A percentile compares a stretch with the other conserved stretches of the same genome.
Evolutionary conservation across 2,113 vertebrate species (phyloP).

Genomic region (Catagonus wagneri): DNA sequence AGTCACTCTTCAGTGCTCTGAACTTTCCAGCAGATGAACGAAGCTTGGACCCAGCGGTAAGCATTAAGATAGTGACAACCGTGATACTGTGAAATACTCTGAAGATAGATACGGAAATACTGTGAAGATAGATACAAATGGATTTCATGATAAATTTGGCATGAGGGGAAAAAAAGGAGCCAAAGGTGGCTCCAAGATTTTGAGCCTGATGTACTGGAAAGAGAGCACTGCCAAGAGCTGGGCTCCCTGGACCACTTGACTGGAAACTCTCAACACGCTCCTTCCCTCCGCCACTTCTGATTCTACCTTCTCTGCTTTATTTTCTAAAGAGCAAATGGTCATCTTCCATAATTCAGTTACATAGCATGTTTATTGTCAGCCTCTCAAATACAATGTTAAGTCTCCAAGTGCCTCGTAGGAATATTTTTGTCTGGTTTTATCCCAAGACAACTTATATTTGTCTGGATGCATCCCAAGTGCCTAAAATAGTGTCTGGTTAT

Average conservation of each 20-base stretch:
- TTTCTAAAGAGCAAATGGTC: not conserved
- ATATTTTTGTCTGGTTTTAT: conserved; percentile 11
- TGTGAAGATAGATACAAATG: not conserved
- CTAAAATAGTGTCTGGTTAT: not conserved
- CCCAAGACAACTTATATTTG: not conserved
- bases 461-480: not conserved
- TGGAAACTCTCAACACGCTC: not conserved
- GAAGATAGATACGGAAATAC: not conserved
- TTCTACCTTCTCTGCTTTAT: not conserved
- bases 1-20: not conserved
- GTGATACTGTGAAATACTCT: not conserved
- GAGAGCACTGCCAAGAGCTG: not conserved
- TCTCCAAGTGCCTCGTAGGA: not conserved
- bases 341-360: not conserved
- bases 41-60: not conserved
- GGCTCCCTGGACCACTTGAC: not conserved
- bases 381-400: not conserved
- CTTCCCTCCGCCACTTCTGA: not conserved
- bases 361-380: not conserved
- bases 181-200: not conserved
- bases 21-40: not conserved
- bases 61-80: not conserved
- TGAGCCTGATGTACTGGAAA: not conserved
- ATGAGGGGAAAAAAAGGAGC: not conserved
- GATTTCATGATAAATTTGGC: not conserved